These are phyloP conservation scores for Procambarus clarkii DNA, from an alignment of 1,140 invertebrate species.

Conservation along the genomic window DNA sequence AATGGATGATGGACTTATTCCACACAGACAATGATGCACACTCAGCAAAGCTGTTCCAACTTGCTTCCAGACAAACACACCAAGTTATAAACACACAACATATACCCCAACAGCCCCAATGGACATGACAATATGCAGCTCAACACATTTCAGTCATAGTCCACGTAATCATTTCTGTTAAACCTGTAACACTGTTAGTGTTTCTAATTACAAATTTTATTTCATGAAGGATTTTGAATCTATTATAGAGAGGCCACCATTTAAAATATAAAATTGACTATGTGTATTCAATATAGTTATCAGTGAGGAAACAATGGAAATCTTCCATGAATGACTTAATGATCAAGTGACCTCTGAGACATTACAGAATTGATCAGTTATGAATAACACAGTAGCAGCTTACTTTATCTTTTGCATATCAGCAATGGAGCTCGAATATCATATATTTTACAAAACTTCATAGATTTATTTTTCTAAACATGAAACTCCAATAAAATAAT, in stretches of 20 bases:
- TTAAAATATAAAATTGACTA: neutral
- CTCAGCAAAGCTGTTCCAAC: neutral
- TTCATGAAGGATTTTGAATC: neutral
- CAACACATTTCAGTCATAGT: neutral
- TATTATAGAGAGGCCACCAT: neutral
- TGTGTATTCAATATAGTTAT: too few relatives aligned
- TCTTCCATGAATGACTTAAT: neutral
- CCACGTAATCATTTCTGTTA: neutral
- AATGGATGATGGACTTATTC: neutral
- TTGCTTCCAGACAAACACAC: neutral
- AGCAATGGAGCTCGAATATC: neutral
- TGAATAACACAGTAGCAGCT: neutral
- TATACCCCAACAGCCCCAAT: slow-evolving; percentile 6
- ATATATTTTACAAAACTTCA: neutral
- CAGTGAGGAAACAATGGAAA: too few relatives aligned
- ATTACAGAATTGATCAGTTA: neutral
- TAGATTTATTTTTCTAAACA: neutral
- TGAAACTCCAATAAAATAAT: neutral
- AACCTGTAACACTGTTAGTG: neutral
- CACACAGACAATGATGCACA: neutral
- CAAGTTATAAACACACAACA: neutral
- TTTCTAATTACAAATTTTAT: neutral
- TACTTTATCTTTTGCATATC: neutral
- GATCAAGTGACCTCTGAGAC: neutral
- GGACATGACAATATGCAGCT: neutral